phyloP scores from a whole-genome alignment of 2,888 invertebrate species.

The Hydropsyche betteni region DNA sequence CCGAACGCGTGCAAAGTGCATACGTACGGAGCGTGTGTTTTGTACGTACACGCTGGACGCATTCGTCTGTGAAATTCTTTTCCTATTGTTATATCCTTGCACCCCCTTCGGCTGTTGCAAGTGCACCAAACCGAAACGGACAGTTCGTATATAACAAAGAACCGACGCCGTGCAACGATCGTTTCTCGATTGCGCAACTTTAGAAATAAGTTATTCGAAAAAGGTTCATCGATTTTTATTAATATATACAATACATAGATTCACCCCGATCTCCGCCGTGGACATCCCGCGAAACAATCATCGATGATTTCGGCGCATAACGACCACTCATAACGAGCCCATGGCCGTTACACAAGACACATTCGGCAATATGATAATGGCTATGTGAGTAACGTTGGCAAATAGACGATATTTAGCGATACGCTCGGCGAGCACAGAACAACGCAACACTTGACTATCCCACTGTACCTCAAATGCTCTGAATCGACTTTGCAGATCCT shows the following conservation, averaged over 20 bases:
- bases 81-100: slow-evolving; percentile 41
- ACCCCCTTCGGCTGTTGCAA: slow-evolving; percentile 27
- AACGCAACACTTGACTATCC: slow-evolving; percentile 16
- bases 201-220: not conserved
- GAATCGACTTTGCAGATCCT: too few relatives aligned
- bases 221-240: not conserved
- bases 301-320: slow-evolving; percentile 7
- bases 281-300: not conserved
- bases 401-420: slow-evolving; percentile 45
- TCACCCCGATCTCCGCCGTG: not conserved
- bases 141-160: slow-evolving; percentile 34
- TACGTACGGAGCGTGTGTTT: too few relatives aligned
- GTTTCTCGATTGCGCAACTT: not conserved
- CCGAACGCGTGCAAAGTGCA: not conserved
- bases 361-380: slow-evolving; percentile 45
- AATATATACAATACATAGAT: too few relatives aligned
- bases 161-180: slow-evolving; percentile 20
- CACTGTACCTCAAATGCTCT: too few relatives aligned
- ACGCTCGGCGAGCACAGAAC: slow-evolving; percentile 43
- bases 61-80: slow-evolving; percentile 45
- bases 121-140: slow-evolving; percentile 36
- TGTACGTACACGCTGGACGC: slow-evolving; percentile 14
- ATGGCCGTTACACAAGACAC: slow-evolving; percentile 38
- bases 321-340: slow-evolving; percentile 30
- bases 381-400: slow-evolving; percentile 44